Conservation (phyloP, 2,113 vertebrate genomes). For the Archocentrus centrarchus region DNA sequence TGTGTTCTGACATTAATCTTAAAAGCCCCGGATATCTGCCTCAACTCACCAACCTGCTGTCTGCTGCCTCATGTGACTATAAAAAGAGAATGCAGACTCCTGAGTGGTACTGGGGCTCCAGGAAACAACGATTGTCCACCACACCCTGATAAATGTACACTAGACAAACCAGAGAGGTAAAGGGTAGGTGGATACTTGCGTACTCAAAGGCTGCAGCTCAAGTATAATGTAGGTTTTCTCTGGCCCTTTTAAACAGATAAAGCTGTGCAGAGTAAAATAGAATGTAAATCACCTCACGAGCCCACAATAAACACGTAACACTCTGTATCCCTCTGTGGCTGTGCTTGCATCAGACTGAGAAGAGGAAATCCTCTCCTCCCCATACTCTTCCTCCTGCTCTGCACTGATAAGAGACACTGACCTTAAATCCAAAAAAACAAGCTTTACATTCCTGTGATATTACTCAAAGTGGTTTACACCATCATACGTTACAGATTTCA, state of each 20-base stretch:
- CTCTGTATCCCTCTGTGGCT: background rate
- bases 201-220: background rate
- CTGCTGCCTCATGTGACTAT: fast-evolving
- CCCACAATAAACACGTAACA: background rate
- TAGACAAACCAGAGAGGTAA: background rate
- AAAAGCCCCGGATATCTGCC: constrained; percentile 2
- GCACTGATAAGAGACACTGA: constrained; percentile 56
- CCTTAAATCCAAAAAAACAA: constrained; percentile 45
- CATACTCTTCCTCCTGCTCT: constrained; percentile 58
- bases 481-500: background rate
- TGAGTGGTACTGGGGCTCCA: background rate
- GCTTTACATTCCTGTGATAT: constrained; percentile 39
- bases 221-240: background rate
- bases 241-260: background rate
- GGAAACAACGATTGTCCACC: constrained; percentile 35
- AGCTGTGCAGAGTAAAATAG: background rate
- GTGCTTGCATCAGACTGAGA: constrained; percentile 25
- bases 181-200: background rate
- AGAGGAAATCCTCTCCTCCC: constrained; percentile 67
- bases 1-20: background rate
- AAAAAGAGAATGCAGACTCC: background rate
- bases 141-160: constrained; percentile 33
- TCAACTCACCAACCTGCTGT: background rate
- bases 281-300: background rate
- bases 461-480: background rate